Evolutionary conservation across 2,888 invertebrate genomes (phyloP), one percentile per base, ranked within the genome.

Genomic region (Deroplatys truncata): DNA sequence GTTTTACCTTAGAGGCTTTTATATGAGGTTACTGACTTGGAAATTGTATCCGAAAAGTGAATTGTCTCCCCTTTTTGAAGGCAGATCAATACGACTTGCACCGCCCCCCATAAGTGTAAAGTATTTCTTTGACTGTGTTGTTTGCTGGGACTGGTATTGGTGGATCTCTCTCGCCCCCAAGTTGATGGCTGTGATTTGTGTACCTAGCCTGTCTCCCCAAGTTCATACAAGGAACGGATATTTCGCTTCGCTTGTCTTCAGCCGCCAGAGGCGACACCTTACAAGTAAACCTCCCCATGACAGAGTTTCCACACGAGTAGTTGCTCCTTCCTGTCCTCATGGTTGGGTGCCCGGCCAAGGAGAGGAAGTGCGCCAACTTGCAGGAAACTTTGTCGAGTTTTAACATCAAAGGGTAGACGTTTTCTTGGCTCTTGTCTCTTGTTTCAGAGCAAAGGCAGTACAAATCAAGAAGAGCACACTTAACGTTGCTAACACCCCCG

Each of bases 281-380:
- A 72, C 56, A 72, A 72, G 56, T 72, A 72, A 72, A 72, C 20
- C 56, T 4, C 56, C 56, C 56, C 56, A 72, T 72, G 56, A 72
- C 56, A 72, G 56, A 72, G 20, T 72, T 72, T 72, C 56, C 56
- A 72, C 56, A 20, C 56, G 20, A 72, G 43, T 43, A 43, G 35
- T 28, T n/a, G 4, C 16, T 87, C 87, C 87, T 87, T 83, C 83
- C 83, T 87, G 83, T 35, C 56, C 56, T 72, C 43, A 82, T 87
- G 87, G 87, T 83, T 87, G 87, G 83, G 82, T 87, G 87, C 87
- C n/a, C 83, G 87, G 83, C 87, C 87, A 87, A 87, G 87, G 82
- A 86, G 83, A 87, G 87, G 87, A 87, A 87, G 87, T 87, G 87
- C 83, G 87, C 87, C 56, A 87, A 87, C 87, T 87, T 35, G 82